phyloP scores from a whole-genome alignment of 1,140 invertebrate genomes.

The Aphidius gifuensis region DNA sequence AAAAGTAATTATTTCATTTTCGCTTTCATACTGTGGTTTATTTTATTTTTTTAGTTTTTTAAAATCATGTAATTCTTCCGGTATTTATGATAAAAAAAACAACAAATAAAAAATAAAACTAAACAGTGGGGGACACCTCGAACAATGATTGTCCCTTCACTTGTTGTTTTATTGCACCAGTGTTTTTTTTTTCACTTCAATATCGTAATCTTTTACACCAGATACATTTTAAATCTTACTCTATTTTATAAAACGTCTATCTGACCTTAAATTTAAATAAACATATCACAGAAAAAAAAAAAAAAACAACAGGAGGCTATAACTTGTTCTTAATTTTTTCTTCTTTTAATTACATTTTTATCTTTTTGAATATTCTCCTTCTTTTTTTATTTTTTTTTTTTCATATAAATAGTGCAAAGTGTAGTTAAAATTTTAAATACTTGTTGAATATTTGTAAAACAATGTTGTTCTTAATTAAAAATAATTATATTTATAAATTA shows the following conservation, averaged over 20 bases:
- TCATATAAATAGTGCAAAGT: background rate
- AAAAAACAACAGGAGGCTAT: background rate
- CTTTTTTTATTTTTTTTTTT: background rate
- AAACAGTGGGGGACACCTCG: too few relatives aligned
- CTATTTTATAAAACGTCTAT: background rate
- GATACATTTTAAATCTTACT: constrained; percentile 11
- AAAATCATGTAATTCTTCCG: too few relatives aligned
- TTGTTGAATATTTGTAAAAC: background rate
- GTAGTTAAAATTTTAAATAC: background rate
- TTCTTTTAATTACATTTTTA: background rate
- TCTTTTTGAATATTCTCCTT: background rate
- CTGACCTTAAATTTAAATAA: constrained; percentile 14
- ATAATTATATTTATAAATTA: too few relatives aligned
- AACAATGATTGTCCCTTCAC: too few relatives aligned
- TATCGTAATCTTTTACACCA: constrained; percentile 11
- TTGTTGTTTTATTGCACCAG: too few relatives aligned
- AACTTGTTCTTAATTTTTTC: background rate
- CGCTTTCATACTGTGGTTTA: too few relatives aligned
- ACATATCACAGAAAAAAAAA: background rate
- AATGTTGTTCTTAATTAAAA: background rate
- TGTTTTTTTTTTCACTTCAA: too few relatives aligned
- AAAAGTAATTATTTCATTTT: too few relatives aligned
- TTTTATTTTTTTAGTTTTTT: too few relatives aligned
- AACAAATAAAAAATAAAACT: too few relatives aligned
- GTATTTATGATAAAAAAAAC: too few relatives aligned